Conservation (phyloP, 2,113 vertebrate species). For the Proteles cristata region DNA sequence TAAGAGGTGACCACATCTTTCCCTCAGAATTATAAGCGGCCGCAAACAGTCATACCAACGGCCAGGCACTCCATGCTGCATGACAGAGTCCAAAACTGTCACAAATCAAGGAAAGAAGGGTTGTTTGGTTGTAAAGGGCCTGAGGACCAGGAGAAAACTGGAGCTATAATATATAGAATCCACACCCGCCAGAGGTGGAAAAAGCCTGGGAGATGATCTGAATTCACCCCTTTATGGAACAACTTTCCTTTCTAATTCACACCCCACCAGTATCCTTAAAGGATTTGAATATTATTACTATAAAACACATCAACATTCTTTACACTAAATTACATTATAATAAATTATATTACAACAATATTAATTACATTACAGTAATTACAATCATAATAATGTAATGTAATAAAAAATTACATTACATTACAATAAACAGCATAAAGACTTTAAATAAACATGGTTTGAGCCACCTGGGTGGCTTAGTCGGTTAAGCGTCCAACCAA, state of each 20-base stretch:
- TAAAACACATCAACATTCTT: not conserved
- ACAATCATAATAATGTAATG: too few relatives aligned
- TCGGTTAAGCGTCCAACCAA: too few relatives aligned
- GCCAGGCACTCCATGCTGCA: not conserved
- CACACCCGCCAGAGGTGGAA: not conserved
- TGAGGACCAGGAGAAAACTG: not conserved
- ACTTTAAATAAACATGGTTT: not conserved
- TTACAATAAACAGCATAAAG: too few relatives aligned
- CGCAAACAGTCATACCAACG: not conserved
- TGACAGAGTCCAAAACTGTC: not conserved
- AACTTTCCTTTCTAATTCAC: not conserved
- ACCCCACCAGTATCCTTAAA: not conserved
- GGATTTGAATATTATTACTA: not conserved
- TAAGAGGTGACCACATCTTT: not conserved
- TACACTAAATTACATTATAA: too few relatives aligned
- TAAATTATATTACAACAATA: too few relatives aligned
- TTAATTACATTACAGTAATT: too few relatives aligned
- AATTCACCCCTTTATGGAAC: not conserved
- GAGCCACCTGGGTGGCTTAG: too few relatives aligned
- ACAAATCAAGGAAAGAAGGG: not conserved
- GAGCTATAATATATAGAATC: not conserved
- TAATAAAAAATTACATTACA: too few relatives aligned
- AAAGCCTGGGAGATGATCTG: not conserved
- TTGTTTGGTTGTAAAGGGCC: not conserved
- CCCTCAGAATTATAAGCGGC: not conserved